Evolutionary conservation across 2,797 vertebrate genomes (phyloP).

Genomic region (Paratrypauchen microcephalus): DNA sequence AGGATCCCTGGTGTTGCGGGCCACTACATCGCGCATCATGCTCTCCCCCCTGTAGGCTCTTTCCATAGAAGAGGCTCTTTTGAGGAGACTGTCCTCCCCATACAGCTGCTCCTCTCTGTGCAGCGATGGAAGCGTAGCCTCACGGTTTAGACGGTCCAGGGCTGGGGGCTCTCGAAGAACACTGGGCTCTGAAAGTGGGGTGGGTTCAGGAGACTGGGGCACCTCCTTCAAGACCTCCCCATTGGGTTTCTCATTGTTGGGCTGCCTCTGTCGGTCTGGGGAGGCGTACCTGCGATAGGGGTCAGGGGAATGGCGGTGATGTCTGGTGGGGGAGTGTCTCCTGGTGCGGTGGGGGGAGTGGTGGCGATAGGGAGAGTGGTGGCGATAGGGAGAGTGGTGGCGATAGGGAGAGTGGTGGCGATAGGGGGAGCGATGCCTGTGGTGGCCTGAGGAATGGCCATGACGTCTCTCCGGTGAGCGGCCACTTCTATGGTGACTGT

Average conservation of each 20-base stretch:
- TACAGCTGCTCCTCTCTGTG: slow-evolving; percentile 43
- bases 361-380: slow-evolving; percentile 70
- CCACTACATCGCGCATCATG: slow-evolving; percentile 50
- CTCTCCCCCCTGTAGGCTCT: slow-evolving; percentile 53
- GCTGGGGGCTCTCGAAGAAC: slow-evolving; percentile 58
- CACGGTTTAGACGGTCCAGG: slow-evolving; percentile 63
- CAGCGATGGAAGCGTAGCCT: slow-evolving; percentile 34
- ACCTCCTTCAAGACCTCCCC: slow-evolving; percentile 48
- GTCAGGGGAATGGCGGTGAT: slow-evolving; percentile 59
- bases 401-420: slow-evolving; percentile 75
- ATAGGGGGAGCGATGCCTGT: slow-evolving; percentile 68
- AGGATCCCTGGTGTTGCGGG: slow-evolving; percentile 41
- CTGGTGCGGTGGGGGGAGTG: slow-evolving; percentile 77
- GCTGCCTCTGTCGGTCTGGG: slow-evolving; percentile 34
- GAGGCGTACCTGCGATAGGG: slow-evolving; percentile 76
- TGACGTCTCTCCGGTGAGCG: slow-evolving; percentile 80
- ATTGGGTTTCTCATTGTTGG: slow-evolving; percentile 58
- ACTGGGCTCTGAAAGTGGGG: slow-evolving; percentile 54
- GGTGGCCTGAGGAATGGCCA: slow-evolving; percentile 65
- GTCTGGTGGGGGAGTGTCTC: slow-evolving; percentile 77
- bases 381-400: slow-evolving; percentile 67
- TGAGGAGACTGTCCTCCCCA: slow-evolving; percentile 57
- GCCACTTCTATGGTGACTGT: slow-evolving; percentile 72
- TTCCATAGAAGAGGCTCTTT: slow-evolving; percentile 60
- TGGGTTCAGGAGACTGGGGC: slow-evolving; percentile 46